A percentile compares a stretch with the other conserved stretches of the same genome.
These are phyloP conservation scores for Phania funesta DNA, from an alignment of 2,888 invertebrate species.

Conservation along the genomic window DNA sequence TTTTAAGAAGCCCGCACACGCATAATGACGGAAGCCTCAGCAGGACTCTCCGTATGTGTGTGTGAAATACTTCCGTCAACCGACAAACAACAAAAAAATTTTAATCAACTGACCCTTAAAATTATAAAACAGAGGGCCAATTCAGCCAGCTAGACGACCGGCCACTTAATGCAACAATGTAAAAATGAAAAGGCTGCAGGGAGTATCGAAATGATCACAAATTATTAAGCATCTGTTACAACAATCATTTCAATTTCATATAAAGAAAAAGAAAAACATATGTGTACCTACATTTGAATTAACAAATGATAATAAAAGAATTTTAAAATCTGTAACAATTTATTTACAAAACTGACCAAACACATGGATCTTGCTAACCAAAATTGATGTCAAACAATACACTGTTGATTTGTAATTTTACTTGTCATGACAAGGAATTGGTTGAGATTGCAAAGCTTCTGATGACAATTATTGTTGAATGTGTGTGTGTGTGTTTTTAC, in stretches of 20 bases:
- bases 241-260: neutral
- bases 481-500: neutral
- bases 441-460: neutral
- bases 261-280: neutral
- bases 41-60: neutral
- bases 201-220: neutral
- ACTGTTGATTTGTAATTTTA: conserved; percentile 35
- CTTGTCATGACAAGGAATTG: neutral
- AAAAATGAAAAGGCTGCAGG: conserved; percentile 27
- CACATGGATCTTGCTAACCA: conserved; percentile 18
- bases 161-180: conserved; percentile 2
- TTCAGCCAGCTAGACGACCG: neutral
- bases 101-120: conserved; percentile 43
- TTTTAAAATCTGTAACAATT: conserved; percentile 38
- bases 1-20: conserved; percentile 8
- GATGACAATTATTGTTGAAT: neutral
- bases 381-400: neutral
- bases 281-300: conserved; percentile 12
- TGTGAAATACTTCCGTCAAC: conserved; percentile 64
- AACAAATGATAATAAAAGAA: conserved; percentile 23
- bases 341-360: conserved; percentile 35
- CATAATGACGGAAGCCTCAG: conserved; percentile 3
- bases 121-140: conserved; percentile 1
- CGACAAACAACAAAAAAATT: conserved; percentile 10
- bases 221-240: conserved; percentile 59